Evolutionary conservation across 2,797 vertebrate species (phyloP), one percentile per base, ranked within the genome.

Genomic region (Malurus leucopterus): DNA sequence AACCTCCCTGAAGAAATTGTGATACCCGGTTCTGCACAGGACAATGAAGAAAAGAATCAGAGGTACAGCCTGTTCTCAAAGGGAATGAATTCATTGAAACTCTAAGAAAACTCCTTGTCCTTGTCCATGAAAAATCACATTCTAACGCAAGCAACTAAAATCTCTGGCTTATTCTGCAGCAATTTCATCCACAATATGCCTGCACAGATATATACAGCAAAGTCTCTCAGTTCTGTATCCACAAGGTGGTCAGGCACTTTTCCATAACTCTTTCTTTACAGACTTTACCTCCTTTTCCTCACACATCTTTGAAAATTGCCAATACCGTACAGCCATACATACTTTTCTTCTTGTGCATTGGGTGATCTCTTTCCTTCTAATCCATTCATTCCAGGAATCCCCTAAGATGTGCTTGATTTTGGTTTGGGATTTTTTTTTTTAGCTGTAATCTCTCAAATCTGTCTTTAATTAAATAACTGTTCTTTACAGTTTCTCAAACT

Each of bases 381-480:
- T 15, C 5, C 3, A n/a, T 49, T 92, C 2, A 55, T 59, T 79
- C 16, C 36, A 79, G 21, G 17, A 73, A 76, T 71, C 4, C 5
- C 16, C 34, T 57, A 58, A 81, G 30, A 15, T 36, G 1, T 7
- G 1, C 5, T 63, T 61, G 15, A 0, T 8, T 61, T 63, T 74
- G 22, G 2, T 6, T 54, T 47, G 19, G 0, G 1, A 0, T 40
- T 50, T 51, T 43, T 51, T 43, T 46, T 69, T 79, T 63, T 27
- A 5, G 64, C 22, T 49, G 57, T 38, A 75, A 47, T 63, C 4
- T 84, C 23, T 47, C 34, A 76, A 49, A 27, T 7, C 3, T 50
- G 32, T 7, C 10, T 77, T 83, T 64, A 67, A 76, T 80, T 55
- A 71, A 73, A n/a, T 67, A 69, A 62, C 2, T 3, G 9, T 12